These are phyloP conservation scores for Euzetes globulus DNA, from an alignment of 2,888 invertebrate species.

Conservation along the genomic window DNA sequence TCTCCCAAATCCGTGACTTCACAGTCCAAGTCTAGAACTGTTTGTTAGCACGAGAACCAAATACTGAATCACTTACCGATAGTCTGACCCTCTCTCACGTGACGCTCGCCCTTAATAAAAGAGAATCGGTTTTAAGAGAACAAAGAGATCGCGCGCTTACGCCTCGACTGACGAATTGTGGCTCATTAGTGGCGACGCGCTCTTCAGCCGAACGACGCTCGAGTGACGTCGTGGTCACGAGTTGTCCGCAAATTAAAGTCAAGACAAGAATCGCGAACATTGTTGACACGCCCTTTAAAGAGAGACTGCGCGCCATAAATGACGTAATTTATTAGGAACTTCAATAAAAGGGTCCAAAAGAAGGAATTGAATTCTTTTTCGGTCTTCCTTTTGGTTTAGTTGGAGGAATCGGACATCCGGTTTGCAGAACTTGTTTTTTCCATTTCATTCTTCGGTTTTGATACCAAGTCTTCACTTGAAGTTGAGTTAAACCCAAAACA, in stretches of 20 bases:
- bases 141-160: neutral
- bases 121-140: neutral
- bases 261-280: too few species aligned
- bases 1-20: neutral
- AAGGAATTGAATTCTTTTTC: slow-evolving; percentile 46
- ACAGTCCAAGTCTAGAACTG: neutral
- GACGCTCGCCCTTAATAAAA: neutral
- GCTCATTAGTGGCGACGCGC: slow-evolving; percentile 8
- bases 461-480: slow-evolving; percentile 52
- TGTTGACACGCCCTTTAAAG: too few species aligned
- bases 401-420: slow-evolving; percentile 47
- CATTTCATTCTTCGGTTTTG: slow-evolving; percentile 52
- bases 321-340: too few species aligned
- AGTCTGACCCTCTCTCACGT: neutral
- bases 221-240: too few species aligned
- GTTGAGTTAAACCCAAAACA: slow-evolving; percentile 49
- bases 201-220: slow-evolving; percentile 35
- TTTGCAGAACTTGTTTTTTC: slow-evolving; percentile 50
- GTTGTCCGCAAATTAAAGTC: too few species aligned
- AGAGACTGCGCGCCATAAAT: too few species aligned
- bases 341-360: too few species aligned
- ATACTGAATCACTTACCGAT: neutral
- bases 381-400: slow-evolving; percentile 49
- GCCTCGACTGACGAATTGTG: slow-evolving; percentile 24
- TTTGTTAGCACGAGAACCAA: too few species aligned